Conservation (phyloP, 2,797 vertebrate species). For the Meda fulgida region DNA sequence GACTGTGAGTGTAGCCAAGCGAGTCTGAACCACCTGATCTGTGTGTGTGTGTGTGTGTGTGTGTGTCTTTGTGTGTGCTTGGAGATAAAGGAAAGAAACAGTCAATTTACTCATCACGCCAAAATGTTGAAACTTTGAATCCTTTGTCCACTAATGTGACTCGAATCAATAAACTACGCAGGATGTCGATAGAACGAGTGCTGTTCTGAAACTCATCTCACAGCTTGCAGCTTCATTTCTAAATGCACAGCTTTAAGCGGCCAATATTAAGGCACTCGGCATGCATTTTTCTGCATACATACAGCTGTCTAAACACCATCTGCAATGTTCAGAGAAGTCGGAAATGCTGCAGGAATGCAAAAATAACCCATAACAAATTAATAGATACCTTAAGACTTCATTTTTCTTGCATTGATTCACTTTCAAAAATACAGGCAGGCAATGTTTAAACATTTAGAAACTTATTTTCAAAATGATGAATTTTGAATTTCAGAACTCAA, state of each 20-base stretch:
- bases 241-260: slow-evolving; percentile 21
- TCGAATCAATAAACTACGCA: slow-evolving; percentile 28
- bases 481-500: background rate
- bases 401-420: slow-evolving; percentile 17
- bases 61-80: slow-evolving; percentile 29
- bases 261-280: slow-evolving; percentile 15
- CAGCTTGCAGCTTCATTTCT: slow-evolving; percentile 30
- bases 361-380: slow-evolving; percentile 27
- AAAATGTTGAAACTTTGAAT: slow-evolving; percentile 40
- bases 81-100: slow-evolving; percentile 36
- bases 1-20: slow-evolving; percentile 60
- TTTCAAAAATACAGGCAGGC: background rate
- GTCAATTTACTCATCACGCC: slow-evolving; percentile 52
- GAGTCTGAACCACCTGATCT: slow-evolving; percentile 58
- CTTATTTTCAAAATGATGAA: background rate
- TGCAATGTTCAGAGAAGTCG: background rate
- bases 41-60: slow-evolving; percentile 33
- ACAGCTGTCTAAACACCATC: slow-evolving; percentile 34
- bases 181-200: slow-evolving; percentile 8
- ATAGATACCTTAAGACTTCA: background rate
- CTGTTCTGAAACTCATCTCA: slow-evolving; percentile 38
- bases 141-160: slow-evolving; percentile 46
- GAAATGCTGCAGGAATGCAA: slow-evolving; percentile 17
- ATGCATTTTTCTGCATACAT: slow-evolving; percentile 21
- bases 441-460: slow-evolving; percentile 20